Base-by-base conservation (phyloP, 2,888 invertebrate species). In the Diarsia dahlii region DNA sequence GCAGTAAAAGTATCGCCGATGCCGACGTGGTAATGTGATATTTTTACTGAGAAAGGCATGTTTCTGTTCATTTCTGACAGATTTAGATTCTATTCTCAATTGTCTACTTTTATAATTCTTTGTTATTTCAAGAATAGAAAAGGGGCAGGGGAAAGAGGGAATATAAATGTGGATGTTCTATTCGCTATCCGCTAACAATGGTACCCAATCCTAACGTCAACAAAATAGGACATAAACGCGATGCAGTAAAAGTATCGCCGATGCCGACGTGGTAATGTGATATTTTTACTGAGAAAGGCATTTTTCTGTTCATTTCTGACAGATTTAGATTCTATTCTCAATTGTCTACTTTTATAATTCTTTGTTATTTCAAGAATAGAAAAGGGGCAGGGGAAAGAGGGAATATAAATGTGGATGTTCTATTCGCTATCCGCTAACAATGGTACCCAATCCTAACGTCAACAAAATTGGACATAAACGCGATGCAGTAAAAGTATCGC, bases 381-480 rank as follows among this genome's bases (percentile, higher is more conserved):
- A 62, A 39, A 18, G n/a, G 6, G 13, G n/a, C 28, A 28, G 28
- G 28, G 28, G 28, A 2, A 28, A 28, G 28, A 2, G 28, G 13
- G n/a, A 28, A 28, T 28, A 28, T 28, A 20, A 15, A 54, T 34
- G 28, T 28, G 28, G 28, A 28, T 28, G 1, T 28, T 2, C 28
- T 28, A 28, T 28, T 28, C 60, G 60, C 80, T 72, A 39, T 4
- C 45, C 87, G 86, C 84, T 73, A 13, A 28, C 78, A 85, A 39
- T 81, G 34, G 5, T 68, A 81, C 86, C 81, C 34, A 64, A 71
- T 65, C 74, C 81, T 58, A 81, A 46, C 76, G 45, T n/a, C 34
- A 70, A 87, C 84, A 80, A 90, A 85, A 89, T 87, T 81, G 84
- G 71, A 81, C 81, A 89, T 90, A 88, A 89, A 88, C 54, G 67